Evolutionary conservation across 2,113 vertebrate species (phyloP).

Genomic region (Bujurquina vittata): DNA sequence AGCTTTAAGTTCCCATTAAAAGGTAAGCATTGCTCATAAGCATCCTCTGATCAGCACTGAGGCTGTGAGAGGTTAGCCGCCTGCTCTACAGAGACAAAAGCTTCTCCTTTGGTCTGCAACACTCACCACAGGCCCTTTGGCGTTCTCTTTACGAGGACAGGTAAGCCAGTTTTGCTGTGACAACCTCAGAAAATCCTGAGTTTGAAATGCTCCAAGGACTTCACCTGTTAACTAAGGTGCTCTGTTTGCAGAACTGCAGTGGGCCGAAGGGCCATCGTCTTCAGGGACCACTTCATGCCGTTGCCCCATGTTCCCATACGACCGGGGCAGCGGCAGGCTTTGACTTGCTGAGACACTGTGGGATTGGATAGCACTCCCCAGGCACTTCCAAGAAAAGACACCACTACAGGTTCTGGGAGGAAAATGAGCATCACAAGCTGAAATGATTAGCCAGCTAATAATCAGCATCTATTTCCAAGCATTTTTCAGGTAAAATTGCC

Average conservation of each 20-base stretch:
- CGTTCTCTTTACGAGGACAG: neutral
- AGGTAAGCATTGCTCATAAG: conserved; percentile 51
- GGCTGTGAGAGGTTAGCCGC: neutral
- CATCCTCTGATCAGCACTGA: conserved; percentile 35
- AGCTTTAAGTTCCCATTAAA: conserved; percentile 62
- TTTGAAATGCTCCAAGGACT: conserved; percentile 26
- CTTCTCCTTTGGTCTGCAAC: neutral
- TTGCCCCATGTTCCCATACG: conserved; percentile 38
- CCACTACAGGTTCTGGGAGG: neutral
- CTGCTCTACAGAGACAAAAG: conserved; percentile 20
- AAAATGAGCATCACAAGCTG: neutral
- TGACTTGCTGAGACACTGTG: conserved; percentile 49
- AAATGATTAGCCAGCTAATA: neutral
- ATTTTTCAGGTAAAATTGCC: neutral
- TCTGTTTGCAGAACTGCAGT: conserved; percentile 44
- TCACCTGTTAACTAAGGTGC: conserved; percentile 29
- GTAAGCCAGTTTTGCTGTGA: neutral
- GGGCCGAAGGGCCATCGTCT: conserved; percentile 40
- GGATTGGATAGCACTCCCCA: conserved; percentile 32
- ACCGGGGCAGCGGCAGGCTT: conserved; percentile 46
- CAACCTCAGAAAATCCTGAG: conserved; percentile 1
- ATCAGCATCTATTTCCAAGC: neutral
- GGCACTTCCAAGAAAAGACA: neutral
- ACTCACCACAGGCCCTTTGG: neutral
- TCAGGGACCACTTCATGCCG: conserved; percentile 18